Base-by-base conservation (phyloP, 2,888 invertebrate species). In the Coleophora deauratella region DNA sequence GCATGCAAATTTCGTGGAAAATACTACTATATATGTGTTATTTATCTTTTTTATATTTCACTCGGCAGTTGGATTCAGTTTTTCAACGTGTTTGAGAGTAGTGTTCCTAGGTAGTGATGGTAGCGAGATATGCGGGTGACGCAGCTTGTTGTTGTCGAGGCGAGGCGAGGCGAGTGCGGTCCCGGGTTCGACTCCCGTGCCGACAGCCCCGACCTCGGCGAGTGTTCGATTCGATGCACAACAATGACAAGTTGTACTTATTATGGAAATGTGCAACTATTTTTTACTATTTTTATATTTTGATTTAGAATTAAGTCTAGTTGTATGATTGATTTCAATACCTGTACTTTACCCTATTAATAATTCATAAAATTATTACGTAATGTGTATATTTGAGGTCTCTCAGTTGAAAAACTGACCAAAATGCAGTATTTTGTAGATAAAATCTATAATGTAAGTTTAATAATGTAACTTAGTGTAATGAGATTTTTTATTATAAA, bases 221-320 rank as follows among this genome's bases (percentile, higher is more conserved):
- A 6, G 21, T 6, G 28, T 35, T 32, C 47, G 54, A 53, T 66
- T 64, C 65, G 61, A 66, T 63, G 77, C 80, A 78, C 76, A 76
- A 73, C 75, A 70, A 68, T 71, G 68, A 71, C 79, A 73, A 73
- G 74, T 72, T 75, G 74, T 72, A 72, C 62, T 64, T 68, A n/a
- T n/a, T n/a, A 64, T 59, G 62, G 64, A 79, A 72, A 78, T 79
- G 75, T 81, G 79, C 79, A 75, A 80, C 73, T 79, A 81, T 84
- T 85, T 84, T 85, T 85, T 84, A 84, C 81, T 77, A 82, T 82
- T 85, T 85, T 85, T 84, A 80, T 85, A 84, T 82, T 80, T 82
- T 84, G 74, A 81, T 84, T 84, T 81, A 84, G 84, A 72, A 70
- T 77, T 85, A 85, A 84, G 84, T 70, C 72, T 84, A 84, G 81